Evolutionary conservation across 2,888 invertebrate species (phyloP).

Genomic region (Celastrina argiolus): DNA sequence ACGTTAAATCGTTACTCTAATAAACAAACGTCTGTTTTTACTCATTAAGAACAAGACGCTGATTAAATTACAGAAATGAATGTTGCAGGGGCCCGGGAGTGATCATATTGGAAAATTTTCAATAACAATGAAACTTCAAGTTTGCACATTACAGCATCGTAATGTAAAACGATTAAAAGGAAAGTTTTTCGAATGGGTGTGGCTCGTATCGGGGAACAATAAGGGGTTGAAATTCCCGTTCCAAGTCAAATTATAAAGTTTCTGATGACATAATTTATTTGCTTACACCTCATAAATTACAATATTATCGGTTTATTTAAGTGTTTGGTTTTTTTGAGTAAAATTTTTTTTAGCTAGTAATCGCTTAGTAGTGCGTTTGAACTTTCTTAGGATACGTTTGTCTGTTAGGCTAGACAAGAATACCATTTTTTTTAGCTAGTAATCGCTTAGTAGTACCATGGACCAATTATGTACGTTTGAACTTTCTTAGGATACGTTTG

Average conservation of each 20-base stretch:
- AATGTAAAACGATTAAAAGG: conserved; percentile 67
- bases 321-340: background rate
- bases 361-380: too few species aligned
- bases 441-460: too few species aligned
- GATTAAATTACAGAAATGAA: conserved; percentile 22
- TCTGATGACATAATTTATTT: conserved; percentile 11
- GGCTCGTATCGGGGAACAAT: conserved; percentile 37
- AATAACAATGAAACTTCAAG: conserved; percentile 53
- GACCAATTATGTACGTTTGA: too few species aligned
- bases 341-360: too few species aligned
- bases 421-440: too few species aligned
- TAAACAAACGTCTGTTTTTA: conserved; percentile 13
- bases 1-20: background rate
- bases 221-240: conserved; percentile 46
- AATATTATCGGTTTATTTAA: background rate
- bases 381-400: too few species aligned
- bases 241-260: conserved; percentile 8
- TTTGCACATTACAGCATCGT: conserved; percentile 64
- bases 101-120: conserved; percentile 49
- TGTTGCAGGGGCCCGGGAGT: conserved; percentile 27
- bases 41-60: conserved; percentile 7
- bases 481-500: too few species aligned
- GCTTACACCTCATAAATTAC: conserved; percentile 7
- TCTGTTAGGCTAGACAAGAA: too few species aligned
- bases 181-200: conserved; percentile 71